phyloP scores from a whole-genome alignment of 2,113 vertebrate species.

The Hiodon alosoides region DNA sequence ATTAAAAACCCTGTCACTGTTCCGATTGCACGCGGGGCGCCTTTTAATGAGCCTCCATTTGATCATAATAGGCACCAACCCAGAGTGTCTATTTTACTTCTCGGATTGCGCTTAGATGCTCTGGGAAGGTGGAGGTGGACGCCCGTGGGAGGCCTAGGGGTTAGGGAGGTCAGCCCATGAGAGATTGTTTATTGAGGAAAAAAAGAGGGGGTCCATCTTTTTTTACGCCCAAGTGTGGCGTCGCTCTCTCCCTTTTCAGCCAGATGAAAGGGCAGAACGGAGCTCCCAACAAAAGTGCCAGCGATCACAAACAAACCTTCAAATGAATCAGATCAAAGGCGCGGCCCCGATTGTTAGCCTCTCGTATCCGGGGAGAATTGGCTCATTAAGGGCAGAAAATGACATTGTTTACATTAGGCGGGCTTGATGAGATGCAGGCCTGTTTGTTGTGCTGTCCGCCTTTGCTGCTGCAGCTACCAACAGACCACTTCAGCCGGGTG shows the following conservation, averaged over 20 bases:
- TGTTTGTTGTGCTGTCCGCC: conserved; percentile 59
- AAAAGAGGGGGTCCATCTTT: conserved; percentile 39
- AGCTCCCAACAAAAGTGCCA: conserved; percentile 70
- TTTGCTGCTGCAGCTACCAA: conserved; percentile 53
- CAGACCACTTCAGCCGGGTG: conserved; percentile 60
- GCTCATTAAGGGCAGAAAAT: conserved; percentile 78
- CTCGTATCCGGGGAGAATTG: conserved; percentile 70
- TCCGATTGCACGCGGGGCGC: conserved; percentile 55
- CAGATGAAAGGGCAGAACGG: conserved; percentile 72
- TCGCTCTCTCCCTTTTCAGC: conserved; percentile 58
- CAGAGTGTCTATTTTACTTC: conserved; percentile 49
- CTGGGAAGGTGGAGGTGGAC: conserved; percentile 23
- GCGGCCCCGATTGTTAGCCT: conserved; percentile 68
- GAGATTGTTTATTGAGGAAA: conserved; percentile 55
- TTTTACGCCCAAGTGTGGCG: conserved; percentile 55
- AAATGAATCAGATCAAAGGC: conserved; percentile 77
- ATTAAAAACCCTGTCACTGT: conserved; percentile 61
- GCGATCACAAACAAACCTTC: conserved; percentile 69
- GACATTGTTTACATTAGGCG: conserved; percentile 74
- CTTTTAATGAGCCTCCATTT: conserved; percentile 72
- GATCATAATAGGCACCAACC: conserved; percentile 62
- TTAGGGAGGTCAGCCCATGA: conserved; percentile 59
- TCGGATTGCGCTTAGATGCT: conserved; percentile 26
- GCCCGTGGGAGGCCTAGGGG: conserved; percentile 33
- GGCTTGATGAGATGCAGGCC: conserved; percentile 68